Percentiles rank a stretch among this genome's conserved stretches.
phyloP scores from a whole-genome alignment of 2,113 vertebrate species.

The Quiscalus mexicanus region DNA sequence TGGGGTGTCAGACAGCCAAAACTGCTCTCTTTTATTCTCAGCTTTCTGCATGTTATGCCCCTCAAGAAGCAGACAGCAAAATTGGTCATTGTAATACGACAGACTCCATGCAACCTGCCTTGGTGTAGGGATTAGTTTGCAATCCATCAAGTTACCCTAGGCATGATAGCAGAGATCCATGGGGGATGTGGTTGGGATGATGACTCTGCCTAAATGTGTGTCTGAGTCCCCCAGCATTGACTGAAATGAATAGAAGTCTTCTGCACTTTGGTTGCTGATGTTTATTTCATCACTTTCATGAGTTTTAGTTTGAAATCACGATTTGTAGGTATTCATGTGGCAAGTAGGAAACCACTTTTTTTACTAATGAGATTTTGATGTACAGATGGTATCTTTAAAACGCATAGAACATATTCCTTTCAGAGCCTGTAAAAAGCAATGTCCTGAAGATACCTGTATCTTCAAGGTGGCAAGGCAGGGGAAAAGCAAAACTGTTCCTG shows the following conservation, averaged over 20 bases:
- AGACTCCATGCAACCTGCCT: not conserved
- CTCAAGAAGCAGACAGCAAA: not conserved
- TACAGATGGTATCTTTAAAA: not conserved
- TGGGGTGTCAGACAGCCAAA: not conserved
- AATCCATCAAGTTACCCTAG: not conserved
- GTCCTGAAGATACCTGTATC: not conserved
- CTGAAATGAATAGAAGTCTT: not conserved
- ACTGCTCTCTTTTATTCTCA: not conserved
- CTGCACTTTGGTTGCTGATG: not conserved
- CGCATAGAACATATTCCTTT: not conserved
- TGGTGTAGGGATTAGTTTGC: not conserved
- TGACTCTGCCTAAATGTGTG: not conserved
- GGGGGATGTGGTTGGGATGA: not conserved
- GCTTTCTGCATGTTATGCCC: not conserved
- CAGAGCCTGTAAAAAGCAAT: not conserved
- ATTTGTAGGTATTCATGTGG: not conserved
- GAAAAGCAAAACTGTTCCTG: not conserved
- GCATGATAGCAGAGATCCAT: not conserved
- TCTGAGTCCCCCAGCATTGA: not conserved
- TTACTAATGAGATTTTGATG: not conserved
- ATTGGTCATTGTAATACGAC: not conserved
- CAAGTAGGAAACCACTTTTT: not conserved
- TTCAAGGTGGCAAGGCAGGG: not conserved
- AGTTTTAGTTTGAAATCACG: not conserved
- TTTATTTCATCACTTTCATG: not conserved